Conservation (phyloP, 2,888 invertebrate genomes). For the Himalopsyche japonica region DNA sequence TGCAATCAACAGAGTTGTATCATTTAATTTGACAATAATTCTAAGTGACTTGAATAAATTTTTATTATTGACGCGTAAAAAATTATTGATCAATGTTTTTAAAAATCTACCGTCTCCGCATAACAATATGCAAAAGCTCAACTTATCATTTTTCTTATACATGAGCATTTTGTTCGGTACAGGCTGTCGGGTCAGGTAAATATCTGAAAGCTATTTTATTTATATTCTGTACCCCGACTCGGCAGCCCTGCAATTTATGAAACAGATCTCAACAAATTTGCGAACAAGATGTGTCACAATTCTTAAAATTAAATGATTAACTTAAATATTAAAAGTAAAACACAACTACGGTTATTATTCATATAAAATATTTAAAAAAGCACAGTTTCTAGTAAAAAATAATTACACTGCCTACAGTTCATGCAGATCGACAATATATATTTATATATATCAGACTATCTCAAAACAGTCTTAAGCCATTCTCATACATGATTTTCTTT, state of each 20-base stretch:
- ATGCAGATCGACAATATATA: conserved; percentile 25
- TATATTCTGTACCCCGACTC: too few relatives aligned
- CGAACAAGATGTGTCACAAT: background rate
- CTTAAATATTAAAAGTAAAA: conserved; percentile 22
- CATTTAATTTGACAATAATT: too few relatives aligned
- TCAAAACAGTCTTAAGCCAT: conserved; percentile 32
- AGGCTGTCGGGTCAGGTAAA: too few relatives aligned
- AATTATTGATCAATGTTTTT: too few relatives aligned
- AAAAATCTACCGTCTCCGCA: too few relatives aligned
- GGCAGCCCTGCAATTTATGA: background rate
- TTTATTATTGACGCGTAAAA: too few relatives aligned
- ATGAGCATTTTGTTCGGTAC: too few relatives aligned
- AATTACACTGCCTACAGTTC: conserved; percentile 15
- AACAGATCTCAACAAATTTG: background rate
- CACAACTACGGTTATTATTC: conserved; percentile 24
- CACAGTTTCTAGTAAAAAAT: conserved; percentile 29
- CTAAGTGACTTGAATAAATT: too few relatives aligned
- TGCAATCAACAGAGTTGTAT: too few relatives aligned
- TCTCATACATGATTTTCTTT: background rate
- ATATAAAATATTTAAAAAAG: conserved; percentile 32
- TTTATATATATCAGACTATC: conserved; percentile 30
- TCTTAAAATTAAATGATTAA: background rate
- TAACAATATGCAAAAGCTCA: too few relatives aligned
- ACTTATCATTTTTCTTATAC: too few relatives aligned
- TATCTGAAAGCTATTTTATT: too few relatives aligned